Conservation (phyloP, 2,797 vertebrate species). For the Neomorphus geoffroyi region DNA sequence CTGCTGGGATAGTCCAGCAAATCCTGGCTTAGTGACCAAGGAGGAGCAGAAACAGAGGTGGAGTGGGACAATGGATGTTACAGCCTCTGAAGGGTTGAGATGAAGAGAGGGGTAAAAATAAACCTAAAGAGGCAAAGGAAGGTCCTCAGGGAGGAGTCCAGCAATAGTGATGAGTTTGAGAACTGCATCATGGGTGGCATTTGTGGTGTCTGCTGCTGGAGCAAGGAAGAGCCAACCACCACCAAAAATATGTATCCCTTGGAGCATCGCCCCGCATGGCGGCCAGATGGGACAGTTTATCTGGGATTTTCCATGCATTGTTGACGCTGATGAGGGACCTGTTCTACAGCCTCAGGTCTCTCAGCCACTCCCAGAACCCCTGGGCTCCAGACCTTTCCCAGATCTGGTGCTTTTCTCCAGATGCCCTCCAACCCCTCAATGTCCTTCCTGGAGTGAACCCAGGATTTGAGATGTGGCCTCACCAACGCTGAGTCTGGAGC, state of each 20-base stretch:
- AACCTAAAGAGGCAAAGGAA: accelerated
- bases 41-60: background rate
- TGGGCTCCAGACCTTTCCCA: too few species aligned
- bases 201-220: background rate
- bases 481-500: too few species aligned
- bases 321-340: background rate
- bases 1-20: background rate
- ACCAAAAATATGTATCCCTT: background rate
- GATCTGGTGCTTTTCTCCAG: too few species aligned
- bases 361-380: too few species aligned
- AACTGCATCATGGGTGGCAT: background rate
- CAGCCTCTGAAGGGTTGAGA: background rate
- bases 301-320: background rate
- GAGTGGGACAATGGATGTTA: background rate
- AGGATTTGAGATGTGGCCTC: too few species aligned
- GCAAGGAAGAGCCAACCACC: background rate
- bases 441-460: too few species aligned
- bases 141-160: background rate
- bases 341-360: background rate
- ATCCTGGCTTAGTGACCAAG: background rate
- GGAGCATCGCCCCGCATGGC: too few species aligned
- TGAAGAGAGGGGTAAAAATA: background rate
- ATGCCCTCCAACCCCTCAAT: too few species aligned
- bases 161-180: background rate
- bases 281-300: background rate